These are phyloP conservation scores for Osmoderma eremita DNA, from an alignment of 2,888 invertebrate genomes.

Conservation along the genomic window DNA sequence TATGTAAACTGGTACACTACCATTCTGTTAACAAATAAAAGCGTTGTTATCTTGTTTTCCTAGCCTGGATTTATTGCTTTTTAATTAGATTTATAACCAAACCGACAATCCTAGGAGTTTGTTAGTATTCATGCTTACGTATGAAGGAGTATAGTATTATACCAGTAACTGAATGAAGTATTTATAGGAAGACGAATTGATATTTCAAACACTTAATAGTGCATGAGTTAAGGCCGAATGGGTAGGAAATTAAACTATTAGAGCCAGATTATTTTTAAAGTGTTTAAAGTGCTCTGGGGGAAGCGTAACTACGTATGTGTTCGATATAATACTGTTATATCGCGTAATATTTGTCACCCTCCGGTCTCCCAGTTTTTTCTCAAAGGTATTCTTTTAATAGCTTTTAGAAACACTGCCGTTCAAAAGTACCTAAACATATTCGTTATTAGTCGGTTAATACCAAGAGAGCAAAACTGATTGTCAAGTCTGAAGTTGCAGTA, in stretches of 20 bases:
- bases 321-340: conserved; percentile 9
- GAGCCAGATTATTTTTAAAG: conserved; percentile 45
- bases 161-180: conserved; percentile 6
- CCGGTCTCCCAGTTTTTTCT: conserved; percentile 22
- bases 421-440: not conserved
- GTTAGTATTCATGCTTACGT: not conserved
- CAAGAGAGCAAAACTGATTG: too few relatives aligned
- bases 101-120: conserved; percentile 11
- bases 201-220: conserved; percentile 32
- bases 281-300: conserved; percentile 43
- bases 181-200: conserved; percentile 34
- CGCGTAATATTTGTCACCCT: conserved; percentile 22
- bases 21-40: too few relatives aligned
- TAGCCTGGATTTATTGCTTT: conserved; percentile 33
- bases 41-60: too few relatives aligned
- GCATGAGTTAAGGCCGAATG: conserved; percentile 33
- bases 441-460: too few relatives aligned
- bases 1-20: not conserved
- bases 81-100: conserved; percentile 43
- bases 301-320: conserved; percentile 8
- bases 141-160: not conserved
- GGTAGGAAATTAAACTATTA: conserved; percentile 42
- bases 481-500: too few relatives aligned
- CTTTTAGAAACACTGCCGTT: not conserved
- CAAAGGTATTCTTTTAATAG: conserved; percentile 6